Percentiles rank a stretch among this genome's conserved stretches.
These are phyloP conservation scores for Prietella phreatophila DNA, from an alignment of 2,113 vertebrate genomes.

Conservation along the genomic window DNA sequence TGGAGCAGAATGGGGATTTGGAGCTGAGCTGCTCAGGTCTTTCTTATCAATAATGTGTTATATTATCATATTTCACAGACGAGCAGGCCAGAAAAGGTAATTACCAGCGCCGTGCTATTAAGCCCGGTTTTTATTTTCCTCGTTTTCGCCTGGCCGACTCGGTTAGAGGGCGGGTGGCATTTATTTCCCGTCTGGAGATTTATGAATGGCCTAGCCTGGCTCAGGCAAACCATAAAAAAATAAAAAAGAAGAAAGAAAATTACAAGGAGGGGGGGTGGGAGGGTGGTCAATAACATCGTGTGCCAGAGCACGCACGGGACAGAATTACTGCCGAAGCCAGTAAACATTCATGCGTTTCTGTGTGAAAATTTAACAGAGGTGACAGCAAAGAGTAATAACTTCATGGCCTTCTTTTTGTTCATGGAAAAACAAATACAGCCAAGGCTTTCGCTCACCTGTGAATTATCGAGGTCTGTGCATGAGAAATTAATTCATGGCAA, in stretches of 20 bases:
- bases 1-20: neutral
- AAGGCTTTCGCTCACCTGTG: neutral
- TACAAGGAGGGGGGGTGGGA: neutral
- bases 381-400: conserved; percentile 42
- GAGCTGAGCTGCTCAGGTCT: conserved; percentile 37
- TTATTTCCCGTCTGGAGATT: conserved; percentile 56
- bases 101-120: conserved; percentile 55
- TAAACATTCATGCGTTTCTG: conserved; percentile 40
- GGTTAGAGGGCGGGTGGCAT: conserved; percentile 42
- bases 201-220: conserved; percentile 39
- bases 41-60: conserved; percentile 54
- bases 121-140: conserved; percentile 53
- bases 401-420: conserved; percentile 32
- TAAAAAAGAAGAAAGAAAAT: conserved; percentile 25
- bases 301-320: conserved; percentile 30
- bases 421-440: conserved; percentile 15
- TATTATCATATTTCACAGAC: conserved; percentile 60
- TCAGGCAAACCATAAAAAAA: conserved; percentile 43
- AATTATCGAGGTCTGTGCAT: neutral
- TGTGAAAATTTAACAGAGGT: conserved; percentile 40
- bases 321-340: conserved; percentile 12
- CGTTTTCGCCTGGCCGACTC: conserved; percentile 49
- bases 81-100: conserved; percentile 52
- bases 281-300: conserved; percentile 11
- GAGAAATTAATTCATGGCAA: neutral